Evolutionary conservation across 2,797 vertebrate genomes (phyloP), one percentile per base, ranked within the genome.

Genomic region (Champsocephalus gunnari): DNA sequence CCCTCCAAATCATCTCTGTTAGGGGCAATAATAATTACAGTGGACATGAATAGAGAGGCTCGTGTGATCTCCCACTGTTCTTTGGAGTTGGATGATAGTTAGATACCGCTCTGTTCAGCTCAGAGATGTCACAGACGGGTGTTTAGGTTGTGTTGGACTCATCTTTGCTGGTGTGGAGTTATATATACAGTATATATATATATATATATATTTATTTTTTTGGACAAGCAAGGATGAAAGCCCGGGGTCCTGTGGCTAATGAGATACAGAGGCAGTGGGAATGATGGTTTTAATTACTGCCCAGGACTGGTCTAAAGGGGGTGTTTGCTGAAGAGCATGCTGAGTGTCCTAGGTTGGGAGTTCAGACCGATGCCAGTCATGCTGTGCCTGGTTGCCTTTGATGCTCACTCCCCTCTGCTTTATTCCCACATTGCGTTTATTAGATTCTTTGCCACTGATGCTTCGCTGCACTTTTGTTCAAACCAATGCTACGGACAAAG

Each of bases 271-370:
- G 95, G 94, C 97, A 96, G 96, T 96, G 93, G 96, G 97, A 95
- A 95, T 95, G 96, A 95, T 95, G 96, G 96, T 98, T 98, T 98
- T 99, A 99, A 99, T 99, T 99, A 98, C 96, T 97, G 94, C 94
- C 89, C 96, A 95, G 95, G 91, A 96, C 93, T 94, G 93, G 91
- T 92, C 95, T 92, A 94, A 94, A 86, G 94, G 96, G 96, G 95
- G 95, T 89, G 94, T 90, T 92, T 92, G 92, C 84, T 89, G 94
- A 92, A 95, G 95, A 95, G 87, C 94, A 90, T 92, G 94, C 93
- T 94, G 94, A 92, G 93, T 93, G 93, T 96, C 96, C 96, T 92
- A 94, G 96, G 96, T 95, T 97, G 97, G 96, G 96, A 97, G 97
- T 98, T 96, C 96, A 96, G 96, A 95, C 95, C 95, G 90, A 95